Base-by-base conservation (phyloP, 1,140 invertebrate genomes). In the Augochlora pura region DNA sequence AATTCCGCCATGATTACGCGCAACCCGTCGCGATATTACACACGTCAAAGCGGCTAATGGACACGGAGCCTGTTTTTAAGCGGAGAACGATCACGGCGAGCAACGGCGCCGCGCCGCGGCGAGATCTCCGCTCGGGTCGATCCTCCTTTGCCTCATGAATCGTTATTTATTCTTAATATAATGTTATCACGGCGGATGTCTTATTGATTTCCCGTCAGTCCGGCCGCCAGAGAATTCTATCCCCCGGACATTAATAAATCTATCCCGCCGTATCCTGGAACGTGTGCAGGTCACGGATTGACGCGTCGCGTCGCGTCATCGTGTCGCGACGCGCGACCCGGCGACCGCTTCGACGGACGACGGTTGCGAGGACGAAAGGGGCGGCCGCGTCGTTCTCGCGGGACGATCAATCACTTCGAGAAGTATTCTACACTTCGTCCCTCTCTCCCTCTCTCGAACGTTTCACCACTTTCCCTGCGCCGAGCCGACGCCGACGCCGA, bases 391-490 rank as follows among this genome's bases (percentile, higher is more conserved):
- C 76, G 80, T 83, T 76, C 84, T 82, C 83, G 67, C 76, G 73
- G 79, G 84, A 80, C 85, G 85, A 86, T 86, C 85, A 83, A 86
- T 86, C 85, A 86, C 84, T 64, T 73, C 72, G 77, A 82, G 39
- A 85, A 86, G 72, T 49, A 77, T 83, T 83, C 80, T 77, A 49
- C 72, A 70, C 67, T 65, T 73, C 59, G 42, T 63, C 60, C 63
- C 74, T 75, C 60, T 59, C 49, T n/a, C 62, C 23, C 23, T 49
- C 42, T 65, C 46, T 42, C 25, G 57, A 12, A 46, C 38, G 18
- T 23, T 9, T n/a, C 18, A 21, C 21, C 54, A 46, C 42, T 46
- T 46, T 57, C 21, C 54, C 18, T n/a, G 18, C 8, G 21, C 54
- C 54, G 21, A 7, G 32, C 32, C 42, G 42, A 12, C 42, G 42